Evolutionary conservation across 2,888 invertebrate genomes (phyloP).

Genomic region (Callinectes sapidus): DNA sequence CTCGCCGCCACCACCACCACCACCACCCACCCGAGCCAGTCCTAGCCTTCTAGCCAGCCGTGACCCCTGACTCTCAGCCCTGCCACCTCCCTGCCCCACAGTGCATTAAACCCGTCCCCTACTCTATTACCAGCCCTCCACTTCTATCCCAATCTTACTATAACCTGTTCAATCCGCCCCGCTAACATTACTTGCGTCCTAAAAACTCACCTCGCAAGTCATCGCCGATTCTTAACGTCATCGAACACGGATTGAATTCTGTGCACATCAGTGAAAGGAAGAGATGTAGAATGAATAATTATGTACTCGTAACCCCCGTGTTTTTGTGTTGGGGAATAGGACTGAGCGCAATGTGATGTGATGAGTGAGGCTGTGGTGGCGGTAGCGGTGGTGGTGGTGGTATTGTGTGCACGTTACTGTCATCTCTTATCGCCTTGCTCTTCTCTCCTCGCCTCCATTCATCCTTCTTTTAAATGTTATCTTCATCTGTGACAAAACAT

Average conservation of each 20-base stretch:
- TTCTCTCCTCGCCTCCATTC: no score
- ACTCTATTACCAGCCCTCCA: neutral
- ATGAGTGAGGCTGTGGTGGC: neutral
- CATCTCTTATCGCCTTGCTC: no score
- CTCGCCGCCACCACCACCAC: neutral
- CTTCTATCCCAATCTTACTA: neutral
- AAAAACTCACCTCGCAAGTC: no score
- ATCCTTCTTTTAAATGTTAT: no score
- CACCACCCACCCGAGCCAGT: neutral
- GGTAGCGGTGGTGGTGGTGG: neutral
- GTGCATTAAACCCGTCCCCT: neutral
- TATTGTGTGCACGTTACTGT: no score
- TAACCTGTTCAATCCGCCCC: neutral
- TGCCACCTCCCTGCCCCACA: neutral
- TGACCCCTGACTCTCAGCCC: neutral
- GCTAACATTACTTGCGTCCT: neutral
- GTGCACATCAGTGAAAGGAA: neutral
- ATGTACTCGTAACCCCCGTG: neutral
- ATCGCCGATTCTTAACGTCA: neutral
- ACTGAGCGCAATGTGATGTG: neutral
- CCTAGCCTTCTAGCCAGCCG: neutral
- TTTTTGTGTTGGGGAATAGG: neutral
- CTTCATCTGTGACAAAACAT: no score
- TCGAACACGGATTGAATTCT: neutral
- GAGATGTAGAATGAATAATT: neutral